These are phyloP conservation scores for Pangasianodon gigas DNA, from an alignment of 2,113 vertebrate genomes.

Conservation along the genomic window DNA sequence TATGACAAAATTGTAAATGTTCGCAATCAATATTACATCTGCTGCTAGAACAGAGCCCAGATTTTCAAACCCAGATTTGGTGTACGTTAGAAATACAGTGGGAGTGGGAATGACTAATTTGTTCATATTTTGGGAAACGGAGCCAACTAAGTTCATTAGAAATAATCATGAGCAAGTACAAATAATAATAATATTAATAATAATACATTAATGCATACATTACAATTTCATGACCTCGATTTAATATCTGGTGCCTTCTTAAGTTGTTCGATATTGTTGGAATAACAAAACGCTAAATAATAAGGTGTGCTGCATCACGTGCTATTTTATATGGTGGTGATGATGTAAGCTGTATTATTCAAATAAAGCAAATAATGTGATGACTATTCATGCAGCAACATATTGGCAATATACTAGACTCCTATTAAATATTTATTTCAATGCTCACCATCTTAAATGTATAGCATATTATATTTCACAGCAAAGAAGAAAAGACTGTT, in stretches of 20 bases:
- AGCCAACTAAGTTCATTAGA: neutral
- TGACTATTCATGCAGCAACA: neutral
- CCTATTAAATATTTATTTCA: no score
- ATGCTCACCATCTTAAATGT: no score
- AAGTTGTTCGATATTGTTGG: no score
- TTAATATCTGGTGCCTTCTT: no score
- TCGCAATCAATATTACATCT: conserved; percentile 7
- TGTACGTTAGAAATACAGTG: neutral
- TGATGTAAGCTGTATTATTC: neutral
- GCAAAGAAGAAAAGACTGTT: neutral
- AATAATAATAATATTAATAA: neutral
- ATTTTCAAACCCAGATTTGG: neutral
- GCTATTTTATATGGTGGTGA: neutral
- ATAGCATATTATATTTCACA: neutral
- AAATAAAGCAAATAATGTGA: no score
- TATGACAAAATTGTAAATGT: conserved; percentile 30
- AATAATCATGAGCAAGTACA: neutral
- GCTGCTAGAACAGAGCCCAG: neutral
- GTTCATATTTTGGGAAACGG: neutral
- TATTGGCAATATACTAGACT: no score
- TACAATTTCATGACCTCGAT: neutral
- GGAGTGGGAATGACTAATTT: neutral
- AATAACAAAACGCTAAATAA: neutral
- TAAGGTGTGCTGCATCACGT: neutral
- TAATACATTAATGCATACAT: no score